Conservation (phyloP, 1,140 invertebrate species). For the Brachionus plicatilis region DNA sequence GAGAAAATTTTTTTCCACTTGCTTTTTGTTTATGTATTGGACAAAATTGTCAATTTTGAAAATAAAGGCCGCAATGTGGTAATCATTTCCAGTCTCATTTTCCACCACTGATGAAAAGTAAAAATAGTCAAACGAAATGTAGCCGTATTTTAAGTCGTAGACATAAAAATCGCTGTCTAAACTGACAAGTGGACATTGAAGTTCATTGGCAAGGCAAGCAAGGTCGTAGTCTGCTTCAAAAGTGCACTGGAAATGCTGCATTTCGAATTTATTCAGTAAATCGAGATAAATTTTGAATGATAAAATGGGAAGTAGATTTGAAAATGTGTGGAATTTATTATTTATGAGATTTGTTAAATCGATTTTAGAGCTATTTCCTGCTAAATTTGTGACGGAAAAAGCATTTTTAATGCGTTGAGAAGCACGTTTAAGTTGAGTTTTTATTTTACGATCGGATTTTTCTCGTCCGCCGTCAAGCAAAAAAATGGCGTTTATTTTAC, state of each 20-base stretch:
- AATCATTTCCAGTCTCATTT: neutral
- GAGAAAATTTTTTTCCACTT: neutral
- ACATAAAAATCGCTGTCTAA: slow-evolving; percentile 87
- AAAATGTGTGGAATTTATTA: neutral
- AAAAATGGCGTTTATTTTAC: slow-evolving; percentile 69
- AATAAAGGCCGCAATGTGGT: neutral
- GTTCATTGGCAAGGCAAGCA: slow-evolving; percentile 67
- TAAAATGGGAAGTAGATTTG: slow-evolving; percentile 54
- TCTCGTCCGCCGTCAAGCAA: slow-evolving; percentile 72
- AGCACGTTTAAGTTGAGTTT: slow-evolving; percentile 64
- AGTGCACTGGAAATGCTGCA: slow-evolving; percentile 66
- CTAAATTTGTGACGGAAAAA: slow-evolving; percentile 44
- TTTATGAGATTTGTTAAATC: neutral
- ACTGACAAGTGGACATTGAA: slow-evolving; percentile 76
- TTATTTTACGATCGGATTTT: slow-evolving; percentile 68
- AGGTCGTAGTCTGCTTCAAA: slow-evolving; percentile 81
- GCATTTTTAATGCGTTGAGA: slow-evolving; percentile 61
- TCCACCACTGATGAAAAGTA: slow-evolving; percentile 48
- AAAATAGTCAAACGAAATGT: slow-evolving; percentile 70
- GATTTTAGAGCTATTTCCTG: neutral
- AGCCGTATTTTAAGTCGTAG: slow-evolving; percentile 65
- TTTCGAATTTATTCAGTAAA: slow-evolving; percentile 62
- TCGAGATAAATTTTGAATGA: slow-evolving; percentile 67
- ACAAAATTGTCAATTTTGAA: slow-evolving; percentile 23
- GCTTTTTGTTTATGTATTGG: neutral